Evolutionary conservation across 1,140 invertebrate genomes (phyloP).

Genomic region (Caenorhabditis tropicalis): DNA sequence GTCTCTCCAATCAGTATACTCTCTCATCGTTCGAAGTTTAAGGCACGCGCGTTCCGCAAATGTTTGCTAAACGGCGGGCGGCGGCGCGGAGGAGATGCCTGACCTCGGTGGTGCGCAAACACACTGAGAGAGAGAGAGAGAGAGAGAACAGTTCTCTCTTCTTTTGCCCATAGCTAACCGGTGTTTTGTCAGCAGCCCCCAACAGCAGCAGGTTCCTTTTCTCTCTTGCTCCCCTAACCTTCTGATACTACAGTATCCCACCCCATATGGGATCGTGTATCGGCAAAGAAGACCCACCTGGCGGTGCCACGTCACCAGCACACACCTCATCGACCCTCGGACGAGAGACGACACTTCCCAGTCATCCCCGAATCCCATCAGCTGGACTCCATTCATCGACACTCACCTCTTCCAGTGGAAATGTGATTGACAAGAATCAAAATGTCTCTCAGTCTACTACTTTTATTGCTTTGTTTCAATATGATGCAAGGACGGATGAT

Average conservation of each 20-base stretch:
- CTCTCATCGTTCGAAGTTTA: background rate
- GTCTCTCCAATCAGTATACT: constrained; percentile 15
- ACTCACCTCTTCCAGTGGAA: constrained; percentile 43
- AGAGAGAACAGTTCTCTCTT: constrained; percentile 36
- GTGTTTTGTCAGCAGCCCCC: background rate
- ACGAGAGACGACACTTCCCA: background rate
- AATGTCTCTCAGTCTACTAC: constrained; percentile 83
- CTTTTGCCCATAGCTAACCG: constrained; percentile 13
- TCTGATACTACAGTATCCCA: background rate
- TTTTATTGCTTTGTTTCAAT: constrained; percentile 87
- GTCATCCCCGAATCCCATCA: constrained; percentile 9
- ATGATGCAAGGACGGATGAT: constrained; percentile 85
- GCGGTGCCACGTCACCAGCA: background rate
- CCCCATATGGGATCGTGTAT: constrained; percentile 48
- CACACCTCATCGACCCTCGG: background rate
- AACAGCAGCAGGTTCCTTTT: background rate
- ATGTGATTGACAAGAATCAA: constrained; percentile 12
- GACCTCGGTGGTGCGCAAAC: constrained; percentile 25
- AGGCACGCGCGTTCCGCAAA: constrained; percentile 43
- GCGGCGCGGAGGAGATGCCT: constrained; percentile 1
- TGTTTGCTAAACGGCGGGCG: constrained; percentile 36
- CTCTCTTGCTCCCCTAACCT: background rate
- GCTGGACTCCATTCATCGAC: constrained; percentile 25
- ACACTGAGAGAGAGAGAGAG: background rate
- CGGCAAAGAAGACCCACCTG: constrained; percentile 24